Conservation (phyloP, 2,797 vertebrate species). For the Gymnodraco acuticeps region DNA sequence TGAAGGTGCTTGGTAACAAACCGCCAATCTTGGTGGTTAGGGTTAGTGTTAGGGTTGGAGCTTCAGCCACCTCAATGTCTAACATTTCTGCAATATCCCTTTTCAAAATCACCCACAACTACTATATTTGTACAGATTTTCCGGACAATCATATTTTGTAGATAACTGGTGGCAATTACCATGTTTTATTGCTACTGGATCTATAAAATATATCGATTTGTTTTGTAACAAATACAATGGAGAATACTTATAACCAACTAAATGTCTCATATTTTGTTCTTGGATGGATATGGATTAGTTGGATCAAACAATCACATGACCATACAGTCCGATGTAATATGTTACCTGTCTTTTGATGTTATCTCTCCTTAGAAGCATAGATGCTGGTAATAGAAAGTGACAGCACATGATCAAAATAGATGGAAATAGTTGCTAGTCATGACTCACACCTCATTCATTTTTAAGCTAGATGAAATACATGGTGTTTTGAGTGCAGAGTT, state of each 20-base stretch:
- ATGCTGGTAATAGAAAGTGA: conserved; percentile 31
- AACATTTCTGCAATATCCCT: neutral
- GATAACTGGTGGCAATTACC: neutral
- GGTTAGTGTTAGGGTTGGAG: too few species aligned
- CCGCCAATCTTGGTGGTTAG: too few species aligned
- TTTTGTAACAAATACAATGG: neutral
- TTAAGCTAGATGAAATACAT: conserved; percentile 50
- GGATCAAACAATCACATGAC: neutral
- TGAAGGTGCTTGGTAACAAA: too few species aligned
- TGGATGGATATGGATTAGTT: neutral
- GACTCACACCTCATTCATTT: conserved; percentile 57
- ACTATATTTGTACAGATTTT: neutral
- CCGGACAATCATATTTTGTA: neutral
- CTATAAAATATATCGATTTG: neutral
- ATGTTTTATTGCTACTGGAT: neutral
- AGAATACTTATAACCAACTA: neutral
- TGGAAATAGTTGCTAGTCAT: conserved; percentile 44
- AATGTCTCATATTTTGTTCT: neutral
- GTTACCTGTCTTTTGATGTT: neutral
- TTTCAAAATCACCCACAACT: neutral
- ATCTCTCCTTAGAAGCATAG: conserved; percentile 9
- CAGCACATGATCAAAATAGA: conserved; percentile 42
- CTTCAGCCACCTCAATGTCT: neutral
- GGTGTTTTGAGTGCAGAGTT: conserved; percentile 11
- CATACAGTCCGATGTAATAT: neutral